Conservation (phyloP, 2,888 invertebrate genomes). For the Amblyteles armatorius region DNA sequence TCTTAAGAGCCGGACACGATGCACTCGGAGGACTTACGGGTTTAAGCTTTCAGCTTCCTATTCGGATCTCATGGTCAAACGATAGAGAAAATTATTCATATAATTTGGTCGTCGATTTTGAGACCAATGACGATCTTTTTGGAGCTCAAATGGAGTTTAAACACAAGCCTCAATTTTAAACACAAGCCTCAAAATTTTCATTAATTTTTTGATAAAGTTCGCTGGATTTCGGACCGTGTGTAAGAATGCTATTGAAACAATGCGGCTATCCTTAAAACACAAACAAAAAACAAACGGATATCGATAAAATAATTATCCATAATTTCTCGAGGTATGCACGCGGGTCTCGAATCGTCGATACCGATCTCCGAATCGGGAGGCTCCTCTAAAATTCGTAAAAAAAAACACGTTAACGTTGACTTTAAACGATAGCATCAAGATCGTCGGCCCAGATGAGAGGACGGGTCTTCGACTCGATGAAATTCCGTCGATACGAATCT, state of each 20-base stretch:
- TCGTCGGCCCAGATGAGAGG: background rate
- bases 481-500: slow-evolving; percentile 24
- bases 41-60: too few relatives aligned
- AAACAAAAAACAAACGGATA: background rate
- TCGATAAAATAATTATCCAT: background rate
- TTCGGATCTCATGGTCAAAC: too few relatives aligned
- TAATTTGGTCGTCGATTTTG: too few relatives aligned
- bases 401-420: slow-evolving; percentile 1
- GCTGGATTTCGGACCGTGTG: background rate
- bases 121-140: background rate
- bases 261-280: background rate
- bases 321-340: background rate
- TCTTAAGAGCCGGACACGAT: slow-evolving; percentile 12
- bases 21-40: slow-evolving; percentile 4
- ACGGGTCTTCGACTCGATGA: slow-evolving; percentile 3
- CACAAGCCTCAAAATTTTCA: too few relatives aligned
- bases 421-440: slow-evolving; percentile 17
- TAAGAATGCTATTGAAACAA: background rate
- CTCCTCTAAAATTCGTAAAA: background rate
- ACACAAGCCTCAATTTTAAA: too few relatives aligned
- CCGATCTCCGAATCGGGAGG: slow-evolving; percentile 18
- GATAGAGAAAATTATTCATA: too few relatives aligned
- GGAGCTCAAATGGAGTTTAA: too few relatives aligned
- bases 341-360: background rate
- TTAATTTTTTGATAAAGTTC: too few relatives aligned